Base-by-base conservation (phyloP, 1,140 invertebrate species). In the Anastrepha ludens region DNA sequence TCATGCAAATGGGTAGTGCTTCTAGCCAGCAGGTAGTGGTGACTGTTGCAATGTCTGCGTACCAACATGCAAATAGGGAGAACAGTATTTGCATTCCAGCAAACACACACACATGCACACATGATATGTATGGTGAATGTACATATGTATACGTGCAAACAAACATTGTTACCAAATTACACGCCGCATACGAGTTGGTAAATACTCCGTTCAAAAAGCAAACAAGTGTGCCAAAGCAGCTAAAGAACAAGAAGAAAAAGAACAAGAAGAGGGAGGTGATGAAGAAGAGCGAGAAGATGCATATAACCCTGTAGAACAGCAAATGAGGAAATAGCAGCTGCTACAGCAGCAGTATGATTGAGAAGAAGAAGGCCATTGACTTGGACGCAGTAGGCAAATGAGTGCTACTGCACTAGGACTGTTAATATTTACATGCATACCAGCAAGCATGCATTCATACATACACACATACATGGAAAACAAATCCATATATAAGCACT, bases 321-420 rank as follows among this genome's bases (percentile, higher is more conserved):
- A 62, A 62, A 62, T 17, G 60, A 62, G 15, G 13, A 62, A 62
- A 17, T 15, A 62, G 13, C n/a, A 62, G 15, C 60, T n/a, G 13
- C 9, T 20, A 50, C 29, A 55, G 20, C 20, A 81, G 17, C 44
- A 8, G 2, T 5, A 20, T 78, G 41, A 3, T 8, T n/a, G 11
- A 3, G 11, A 0, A 29, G 74, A 50, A 58, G 74, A 81, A 81
- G n/a, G 47, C 44, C 74, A 58, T 81, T 81, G n/a, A 81, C 50
- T 13, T 55, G n/a, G n/a, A n/a, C n/a, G 7, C n/a, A 55, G 60
- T 81, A 81, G 15, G 74, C 44, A 81, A 81, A 58, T 74, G 74
- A 81, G 74, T 74, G 41, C 74, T 2, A 41, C 15, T 20, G 47
- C 44, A 74, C 39, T 44, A 44, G 39, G 8, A 47, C 0, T n/a